Evolutionary conservation across 2,888 invertebrate genomes (phyloP), one percentile per base, ranked within the genome.

Genomic region (Marasmarcha lunaedactyla): DNA sequence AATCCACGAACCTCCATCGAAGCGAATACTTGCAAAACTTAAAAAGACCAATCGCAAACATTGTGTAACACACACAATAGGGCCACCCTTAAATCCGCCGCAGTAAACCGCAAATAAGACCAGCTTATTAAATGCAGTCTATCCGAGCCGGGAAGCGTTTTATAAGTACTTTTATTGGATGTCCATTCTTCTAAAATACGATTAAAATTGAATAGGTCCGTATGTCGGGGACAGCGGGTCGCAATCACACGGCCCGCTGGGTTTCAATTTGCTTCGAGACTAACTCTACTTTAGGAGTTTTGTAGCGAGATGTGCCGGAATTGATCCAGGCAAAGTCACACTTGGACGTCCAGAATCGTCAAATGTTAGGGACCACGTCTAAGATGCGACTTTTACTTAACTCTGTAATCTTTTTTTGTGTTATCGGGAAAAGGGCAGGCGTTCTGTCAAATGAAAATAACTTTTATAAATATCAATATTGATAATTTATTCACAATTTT

Each of bases 401-500:
- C 4, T 5, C 20, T 20, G 7, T 20, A 20, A 20, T 20, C 20
- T 20, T 20, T 20, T 20, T 5, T 20, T 20, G 4, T 7, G 20
- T 20, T 3, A 5, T 20, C 20, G 20, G 20, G 7, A 20, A 20
- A 20, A 20, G 20, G 20, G 20, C 7, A 30, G n/a, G n/a, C 4
- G 4, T 30, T 30, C 9, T 4, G 30, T 4, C n/a, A 30, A 9
- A 30, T 7, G 30, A 30, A 30, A 30, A 30, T 9, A n/a, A 30
- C 30, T 11, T 30, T 30, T 30, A 30, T 30, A 30, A 30, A 78
- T 81, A 81, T 81, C 81, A 81, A 78, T 83, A 77, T 76, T 79
- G 79, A 83, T 81, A 79, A 78, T 81, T 83, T 83, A 83, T 79
- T 83, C 77, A 81, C 81, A 81, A 79, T 79, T n/a, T 81, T 81